These are phyloP conservation scores for Stictonetta naevosa DNA, from an alignment of 2,113 vertebrate genomes.

Conservation along the genomic window DNA sequence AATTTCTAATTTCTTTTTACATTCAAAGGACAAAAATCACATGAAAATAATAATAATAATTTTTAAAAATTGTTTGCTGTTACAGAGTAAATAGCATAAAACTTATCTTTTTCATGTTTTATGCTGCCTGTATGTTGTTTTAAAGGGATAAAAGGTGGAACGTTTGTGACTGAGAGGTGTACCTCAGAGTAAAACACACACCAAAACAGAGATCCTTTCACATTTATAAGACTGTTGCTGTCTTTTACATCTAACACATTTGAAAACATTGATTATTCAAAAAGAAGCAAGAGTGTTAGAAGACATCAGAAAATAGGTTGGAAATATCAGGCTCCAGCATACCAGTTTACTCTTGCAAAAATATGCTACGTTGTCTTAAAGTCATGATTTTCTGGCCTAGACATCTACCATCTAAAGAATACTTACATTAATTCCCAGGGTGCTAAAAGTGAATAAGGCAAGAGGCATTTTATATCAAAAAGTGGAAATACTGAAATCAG, in stretches of 20 bases:
- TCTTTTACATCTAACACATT: background rate
- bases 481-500: background rate
- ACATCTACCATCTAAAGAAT: background rate
- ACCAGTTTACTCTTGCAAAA: background rate
- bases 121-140: background rate
- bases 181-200: background rate
- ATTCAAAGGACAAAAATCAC: background rate
- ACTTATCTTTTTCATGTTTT: background rate
- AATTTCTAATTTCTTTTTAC: background rate
- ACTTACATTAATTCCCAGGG: background rate
- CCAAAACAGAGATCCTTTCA: background rate
- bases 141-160: background rate
- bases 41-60: background rate
- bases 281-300: background rate
- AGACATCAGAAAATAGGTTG: background rate
- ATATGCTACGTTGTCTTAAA: background rate
- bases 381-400: background rate
- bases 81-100: background rate
- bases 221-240: background rate
- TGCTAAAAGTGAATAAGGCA: background rate
- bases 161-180: background rate
- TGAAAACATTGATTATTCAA: background rate
- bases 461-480: background rate
- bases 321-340: background rate
- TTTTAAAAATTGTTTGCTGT: accelerated